These are phyloP conservation scores for Taenioides sp. DNA, from an alignment of 2,797 vertebrate species.

Conservation along the genomic window DNA sequence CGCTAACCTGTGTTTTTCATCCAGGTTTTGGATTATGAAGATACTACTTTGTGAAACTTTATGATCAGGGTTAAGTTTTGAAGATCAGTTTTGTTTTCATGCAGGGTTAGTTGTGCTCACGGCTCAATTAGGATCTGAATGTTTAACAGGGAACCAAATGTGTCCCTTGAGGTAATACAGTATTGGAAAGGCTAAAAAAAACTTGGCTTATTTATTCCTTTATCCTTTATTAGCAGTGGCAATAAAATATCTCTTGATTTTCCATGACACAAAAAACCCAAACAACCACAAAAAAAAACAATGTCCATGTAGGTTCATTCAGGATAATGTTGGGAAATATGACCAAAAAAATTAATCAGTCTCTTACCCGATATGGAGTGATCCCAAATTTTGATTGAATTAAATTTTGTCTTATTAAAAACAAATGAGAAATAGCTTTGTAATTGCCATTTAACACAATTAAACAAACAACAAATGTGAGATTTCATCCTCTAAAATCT, in stretches of 20 bases:
- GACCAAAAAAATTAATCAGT: too few relatives aligned
- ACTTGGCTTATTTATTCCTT: neutral
- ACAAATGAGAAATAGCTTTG: too few relatives aligned
- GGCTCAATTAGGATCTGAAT: constrained; percentile 3
- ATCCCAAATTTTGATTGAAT: too few relatives aligned
- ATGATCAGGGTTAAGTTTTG: neutral
- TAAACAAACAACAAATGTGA: too few relatives aligned
- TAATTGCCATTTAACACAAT: too few relatives aligned
- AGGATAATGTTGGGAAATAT: neutral
- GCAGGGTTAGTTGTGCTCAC: neutral
- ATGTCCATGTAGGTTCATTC: neutral
- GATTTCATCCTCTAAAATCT: too few relatives aligned
- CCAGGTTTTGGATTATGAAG: constrained; percentile 16
- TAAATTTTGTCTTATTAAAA: too few relatives aligned
- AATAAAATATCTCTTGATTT: neutral
- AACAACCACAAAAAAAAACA: neutral
- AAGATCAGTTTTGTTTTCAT: neutral
- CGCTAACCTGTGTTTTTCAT: constrained; percentile 36
- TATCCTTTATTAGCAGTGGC: neutral
- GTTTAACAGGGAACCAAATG: neutral
- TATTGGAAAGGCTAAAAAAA: neutral
- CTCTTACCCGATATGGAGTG: too few relatives aligned
- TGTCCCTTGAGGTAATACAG: neutral
- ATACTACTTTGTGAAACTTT: constrained; percentile 6
- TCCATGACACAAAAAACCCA: neutral